These are phyloP conservation scores for Saturnia pavonia DNA, from an alignment of 2,888 invertebrate genomes.

Conservation along the genomic window DNA sequence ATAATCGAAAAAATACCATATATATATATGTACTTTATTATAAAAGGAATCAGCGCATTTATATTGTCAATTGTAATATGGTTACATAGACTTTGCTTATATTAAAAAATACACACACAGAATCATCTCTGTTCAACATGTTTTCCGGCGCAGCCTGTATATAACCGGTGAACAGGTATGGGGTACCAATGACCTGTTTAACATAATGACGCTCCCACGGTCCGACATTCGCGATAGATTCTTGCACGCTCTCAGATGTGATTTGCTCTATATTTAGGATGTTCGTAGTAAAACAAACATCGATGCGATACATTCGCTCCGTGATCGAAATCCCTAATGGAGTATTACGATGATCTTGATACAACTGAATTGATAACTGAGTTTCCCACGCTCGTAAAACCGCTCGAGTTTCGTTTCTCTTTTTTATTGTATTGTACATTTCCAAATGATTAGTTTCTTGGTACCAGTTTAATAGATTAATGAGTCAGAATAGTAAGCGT, in stretches of 20 bases:
- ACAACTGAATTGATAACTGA: conserved; percentile 42
- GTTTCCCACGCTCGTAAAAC: conserved; percentile 61
- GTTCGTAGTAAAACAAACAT: conserved; percentile 73
- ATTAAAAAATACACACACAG: neutral
- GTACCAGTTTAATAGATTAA: conserved; percentile 36
- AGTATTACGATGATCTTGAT: conserved; percentile 39
- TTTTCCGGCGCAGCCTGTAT: conserved; percentile 52
- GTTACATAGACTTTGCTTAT: neutral
- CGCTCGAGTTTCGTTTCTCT: conserved; percentile 31
- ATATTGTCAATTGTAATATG: no score
- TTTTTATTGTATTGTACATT: conserved; percentile 30
- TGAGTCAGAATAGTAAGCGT: conserved; percentile 15
- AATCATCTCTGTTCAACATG: conserved; percentile 3
- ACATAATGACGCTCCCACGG: conserved; percentile 77
- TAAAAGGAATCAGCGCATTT: no score
- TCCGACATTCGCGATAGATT: conserved; percentile 74
- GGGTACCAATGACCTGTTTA: conserved; percentile 80
- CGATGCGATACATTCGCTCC: conserved; percentile 65
- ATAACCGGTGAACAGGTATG: conserved; percentile 60
- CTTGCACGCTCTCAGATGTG: conserved; percentile 77
- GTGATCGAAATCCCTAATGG: conserved; percentile 53
- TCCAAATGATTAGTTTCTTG: conserved; percentile 46
- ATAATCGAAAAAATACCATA: no score
- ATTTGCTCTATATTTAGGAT: conserved; percentile 82
- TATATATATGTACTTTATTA: no score